Base-by-base conservation (phyloP, 2,113 vertebrate species). In the Menura novaehollandiae region DNA sequence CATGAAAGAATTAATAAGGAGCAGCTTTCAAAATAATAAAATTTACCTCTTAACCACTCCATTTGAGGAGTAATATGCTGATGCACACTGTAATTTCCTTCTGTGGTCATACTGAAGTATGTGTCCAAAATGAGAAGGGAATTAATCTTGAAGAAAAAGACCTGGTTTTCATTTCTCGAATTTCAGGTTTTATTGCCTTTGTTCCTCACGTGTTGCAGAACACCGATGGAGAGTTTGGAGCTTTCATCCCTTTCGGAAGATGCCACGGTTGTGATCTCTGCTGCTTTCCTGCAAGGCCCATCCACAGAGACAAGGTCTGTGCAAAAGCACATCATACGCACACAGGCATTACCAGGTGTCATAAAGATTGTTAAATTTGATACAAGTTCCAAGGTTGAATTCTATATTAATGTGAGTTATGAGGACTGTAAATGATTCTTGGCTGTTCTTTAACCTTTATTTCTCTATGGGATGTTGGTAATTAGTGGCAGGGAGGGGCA, bases 21-120 rank as follows among this genome's bases (percentile, higher is more conserved):
- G 24, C 46, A 39, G 35, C 30, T 18, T 35, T 37, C 23, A 14
- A 4, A n/a, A 6, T 1, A 15, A 1, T n/a, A 9, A 21, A 5
- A 6, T 41, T 28, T 27, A 12, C 9, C 14, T 51, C 35, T 52
- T 12, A 62, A 18, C 12, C 4, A 0, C 46, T 17, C 46, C 3
- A 1, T 39, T 37, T 82, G 58, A 49, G 58, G 14, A 35, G 41
- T 19, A 6, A 2, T 7, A 1, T 1, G 5, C 27, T 37, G 16
- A 7, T 1, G 3, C 13, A 3, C 0, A 0, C 13, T 6, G 0
- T 46, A 3, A 41, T 12, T 62, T 44, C 30, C 27, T n/a, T 18
- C 24, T 35, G 28, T 15, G 24, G 6, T 15, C 9, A 1, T 10
- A 18, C 46, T 66, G 35, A 81, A 28, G 51, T 15, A 5, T 1